phyloP scores from a whole-genome alignment of 2,113 vertebrate genomes.

The Chinchilla lanigera region DNA sequence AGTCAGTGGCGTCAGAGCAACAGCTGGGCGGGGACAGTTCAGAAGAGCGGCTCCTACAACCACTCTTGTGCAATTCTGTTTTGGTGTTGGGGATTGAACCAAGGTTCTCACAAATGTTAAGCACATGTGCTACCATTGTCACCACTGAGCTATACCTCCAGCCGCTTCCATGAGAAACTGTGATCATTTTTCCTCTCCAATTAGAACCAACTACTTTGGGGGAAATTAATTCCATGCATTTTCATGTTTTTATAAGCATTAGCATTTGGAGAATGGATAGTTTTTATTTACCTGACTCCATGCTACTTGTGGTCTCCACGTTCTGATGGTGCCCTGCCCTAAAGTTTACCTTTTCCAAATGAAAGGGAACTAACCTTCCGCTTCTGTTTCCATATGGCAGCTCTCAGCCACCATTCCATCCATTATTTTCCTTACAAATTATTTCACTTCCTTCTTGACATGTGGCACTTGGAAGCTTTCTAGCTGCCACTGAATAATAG shows the following conservation, averaged over 20 bases:
- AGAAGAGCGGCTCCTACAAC: not conserved
- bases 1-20: not conserved
- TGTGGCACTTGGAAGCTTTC: not conserved
- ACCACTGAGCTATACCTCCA: not conserved
- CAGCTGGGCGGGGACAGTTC: not conserved
- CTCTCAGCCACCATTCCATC: not conserved
- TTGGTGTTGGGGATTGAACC: not conserved
- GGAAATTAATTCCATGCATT: not conserved
- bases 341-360: not conserved
- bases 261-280: not conserved
- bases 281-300: not conserved
- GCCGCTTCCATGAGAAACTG: not conserved
- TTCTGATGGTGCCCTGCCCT: not conserved
- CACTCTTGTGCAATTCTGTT: not conserved
- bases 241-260: not conserved
- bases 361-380: not conserved
- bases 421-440: not conserved
- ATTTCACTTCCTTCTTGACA: not conserved
- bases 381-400: not conserved
- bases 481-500: not conserved
- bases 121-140: not conserved
- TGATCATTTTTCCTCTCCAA: not conserved
- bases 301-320: not conserved
- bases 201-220: not conserved
- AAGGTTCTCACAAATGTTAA: not conserved